phyloP scores from a whole-genome alignment of 2,797 vertebrate species.

The Cossypha dichroa region DNA sequence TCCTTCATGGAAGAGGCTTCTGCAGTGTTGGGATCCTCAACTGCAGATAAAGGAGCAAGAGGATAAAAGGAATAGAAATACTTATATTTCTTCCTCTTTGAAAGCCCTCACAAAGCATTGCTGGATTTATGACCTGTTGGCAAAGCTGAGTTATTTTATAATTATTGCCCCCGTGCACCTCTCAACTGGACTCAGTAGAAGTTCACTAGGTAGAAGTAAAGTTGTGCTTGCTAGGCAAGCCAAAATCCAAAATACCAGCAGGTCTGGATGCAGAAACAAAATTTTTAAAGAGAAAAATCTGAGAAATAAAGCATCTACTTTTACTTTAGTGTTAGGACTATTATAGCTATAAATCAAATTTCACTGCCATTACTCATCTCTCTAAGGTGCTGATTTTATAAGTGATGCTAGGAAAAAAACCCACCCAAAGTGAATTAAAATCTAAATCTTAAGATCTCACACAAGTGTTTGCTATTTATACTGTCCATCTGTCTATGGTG shows the following conservation, averaged over 20 bases:
- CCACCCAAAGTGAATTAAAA: not conserved
- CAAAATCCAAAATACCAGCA: not conserved
- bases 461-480: not conserved
- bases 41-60: not conserved
- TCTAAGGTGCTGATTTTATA: not conserved
- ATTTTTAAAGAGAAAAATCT: not conserved
- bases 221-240: not conserved
- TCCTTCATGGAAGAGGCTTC: not conserved
- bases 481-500: not conserved
- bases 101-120: not conserved
- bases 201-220: not conserved
- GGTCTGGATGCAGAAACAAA: not conserved
- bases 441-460: not conserved
- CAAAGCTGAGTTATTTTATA: not conserved
- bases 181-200: not conserved
- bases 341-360: slow-evolving; percentile 5
- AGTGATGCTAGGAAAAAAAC: not conserved
- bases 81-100: not conserved
- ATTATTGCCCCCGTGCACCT: not conserved
- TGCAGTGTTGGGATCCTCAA: not conserved
- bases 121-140: not conserved
- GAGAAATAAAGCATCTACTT: not conserved
- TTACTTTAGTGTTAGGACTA: not conserved
- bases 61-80: not conserved
- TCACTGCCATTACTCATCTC: not conserved